Conservation (phyloP, 2,797 vertebrate species). For the Neosalanx taihuensis region DNA sequence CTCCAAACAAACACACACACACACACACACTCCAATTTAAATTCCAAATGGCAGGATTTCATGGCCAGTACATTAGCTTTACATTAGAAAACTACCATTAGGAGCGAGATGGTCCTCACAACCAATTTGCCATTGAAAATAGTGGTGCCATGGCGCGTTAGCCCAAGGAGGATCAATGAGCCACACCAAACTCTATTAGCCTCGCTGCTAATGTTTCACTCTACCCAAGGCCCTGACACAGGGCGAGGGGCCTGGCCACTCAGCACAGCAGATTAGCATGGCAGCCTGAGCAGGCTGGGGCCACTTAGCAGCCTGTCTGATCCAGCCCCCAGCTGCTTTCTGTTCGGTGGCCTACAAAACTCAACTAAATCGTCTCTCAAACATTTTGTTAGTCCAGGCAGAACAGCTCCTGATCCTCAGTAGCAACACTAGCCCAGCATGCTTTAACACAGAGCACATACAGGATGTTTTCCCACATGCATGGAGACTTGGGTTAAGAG, state of each 20-base stretch:
- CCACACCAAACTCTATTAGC: slow-evolving; percentile 70
- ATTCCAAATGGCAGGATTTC: slow-evolving; percentile 60
- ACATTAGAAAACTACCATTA: slow-evolving; percentile 75
- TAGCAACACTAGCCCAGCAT: too few relatives aligned
- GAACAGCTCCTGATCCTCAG: too few relatives aligned
- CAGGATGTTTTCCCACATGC: too few relatives aligned
- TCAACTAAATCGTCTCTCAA: too few relatives aligned
- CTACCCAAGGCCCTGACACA: slow-evolving; percentile 38
- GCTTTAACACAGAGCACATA: too few relatives aligned
- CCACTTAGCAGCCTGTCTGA: slow-evolving; percentile 47
- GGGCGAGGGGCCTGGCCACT: slow-evolving; percentile 31
- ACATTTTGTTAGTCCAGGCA: too few relatives aligned
- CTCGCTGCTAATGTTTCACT: slow-evolving; percentile 56
- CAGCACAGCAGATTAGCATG: slow-evolving; percentile 32
- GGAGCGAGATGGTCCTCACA: slow-evolving; percentile 65
- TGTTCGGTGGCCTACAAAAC: too few relatives aligned
- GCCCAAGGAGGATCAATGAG: slow-evolving; percentile 69
- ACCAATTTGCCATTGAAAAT: slow-evolving; percentile 76
- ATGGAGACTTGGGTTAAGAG: too few relatives aligned
- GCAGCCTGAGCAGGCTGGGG: slow-evolving; percentile 34
- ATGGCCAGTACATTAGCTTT: slow-evolving; percentile 75
- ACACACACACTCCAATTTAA: slow-evolving; percentile 19
- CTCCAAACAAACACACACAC: slow-evolving; percentile 8
- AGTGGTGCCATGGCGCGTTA: slow-evolving; percentile 49
- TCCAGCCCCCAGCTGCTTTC: slow-evolving; percentile 5